Conservation (phyloP, 2,888 invertebrate species). For the Erynnis tages region DNA sequence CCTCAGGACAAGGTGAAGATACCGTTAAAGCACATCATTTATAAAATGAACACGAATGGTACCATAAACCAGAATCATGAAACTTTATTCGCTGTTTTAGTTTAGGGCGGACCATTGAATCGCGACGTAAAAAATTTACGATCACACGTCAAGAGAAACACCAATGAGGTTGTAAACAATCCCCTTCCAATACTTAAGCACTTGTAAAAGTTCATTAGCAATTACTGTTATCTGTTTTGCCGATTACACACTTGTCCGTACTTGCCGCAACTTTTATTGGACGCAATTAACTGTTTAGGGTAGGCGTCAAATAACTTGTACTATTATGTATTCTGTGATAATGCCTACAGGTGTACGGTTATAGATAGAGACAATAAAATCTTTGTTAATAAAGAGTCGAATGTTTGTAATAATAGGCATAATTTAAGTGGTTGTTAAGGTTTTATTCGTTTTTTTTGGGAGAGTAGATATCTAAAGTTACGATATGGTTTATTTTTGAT, state of each 20-base stretch:
- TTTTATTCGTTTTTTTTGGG: no score
- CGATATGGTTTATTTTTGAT: no score
- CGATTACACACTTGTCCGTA: slow-evolving; percentile 13
- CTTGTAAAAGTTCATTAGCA: slow-evolving; percentile 76
- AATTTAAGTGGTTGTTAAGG: no score
- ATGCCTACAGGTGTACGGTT: no score
- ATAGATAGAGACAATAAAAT: no score
- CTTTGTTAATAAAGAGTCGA: no score
- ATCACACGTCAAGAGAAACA: slow-evolving; percentile 78
- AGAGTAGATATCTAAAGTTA: no score
- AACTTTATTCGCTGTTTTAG: slow-evolving; percentile 79
- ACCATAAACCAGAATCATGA: slow-evolving; percentile 75
- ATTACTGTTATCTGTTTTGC: slow-evolving; percentile 56
- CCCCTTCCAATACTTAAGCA: slow-evolving; percentile 65
- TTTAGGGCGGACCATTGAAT: slow-evolving; percentile 77
- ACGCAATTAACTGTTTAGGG: slow-evolving; percentile 15
- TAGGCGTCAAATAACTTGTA: background rate
- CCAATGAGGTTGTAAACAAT: slow-evolving; percentile 77
- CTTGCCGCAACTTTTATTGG: slow-evolving; percentile 16
- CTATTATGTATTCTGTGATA: background rate
- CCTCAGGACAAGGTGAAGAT: slow-evolving; percentile 34
- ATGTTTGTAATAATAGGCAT: no score
- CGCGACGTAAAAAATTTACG: slow-evolving; percentile 77
- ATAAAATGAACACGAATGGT: slow-evolving; percentile 77
- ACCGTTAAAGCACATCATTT: slow-evolving; percentile 67